A percentile compares a stretch with the other conserved stretches of the same genome.
phyloP scores from a whole-genome alignment of 2,888 invertebrate genomes.

The Dolichopus griseipennis region DNA sequence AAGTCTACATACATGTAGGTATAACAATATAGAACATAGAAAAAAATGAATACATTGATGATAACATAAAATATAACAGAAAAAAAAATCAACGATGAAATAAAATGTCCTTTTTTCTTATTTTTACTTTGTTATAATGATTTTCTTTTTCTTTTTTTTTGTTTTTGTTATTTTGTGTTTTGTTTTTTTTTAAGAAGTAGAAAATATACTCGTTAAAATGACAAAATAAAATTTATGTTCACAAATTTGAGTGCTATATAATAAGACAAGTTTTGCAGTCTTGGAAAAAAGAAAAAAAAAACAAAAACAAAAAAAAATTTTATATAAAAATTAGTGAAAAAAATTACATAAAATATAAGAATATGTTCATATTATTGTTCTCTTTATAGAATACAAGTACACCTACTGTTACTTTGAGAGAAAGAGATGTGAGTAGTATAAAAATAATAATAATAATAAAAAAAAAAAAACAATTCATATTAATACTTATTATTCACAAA shows the following conservation, averaged over 20 bases:
- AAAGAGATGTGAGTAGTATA: no score
- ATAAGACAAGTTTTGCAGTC: not conserved
- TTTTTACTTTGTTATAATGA: no score
- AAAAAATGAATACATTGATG: not conserved
- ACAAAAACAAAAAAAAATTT: not conserved
- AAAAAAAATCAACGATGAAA: not conserved
- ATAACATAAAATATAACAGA: not conserved
- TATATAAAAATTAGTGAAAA: not conserved
- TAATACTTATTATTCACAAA: no score
- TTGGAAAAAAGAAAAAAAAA: not conserved
- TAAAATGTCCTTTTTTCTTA: not conserved
- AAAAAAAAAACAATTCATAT: no score
- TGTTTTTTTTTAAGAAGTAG: no score
- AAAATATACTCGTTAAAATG: not conserved
- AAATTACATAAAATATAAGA: not conserved
- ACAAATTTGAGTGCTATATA: constrained; percentile 6
- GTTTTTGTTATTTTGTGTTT: no score
- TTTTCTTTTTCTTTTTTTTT: no score
- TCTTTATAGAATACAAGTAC: no score
- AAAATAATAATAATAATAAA: no score
- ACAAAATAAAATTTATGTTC: constrained; percentile 6
- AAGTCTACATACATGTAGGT: no score
- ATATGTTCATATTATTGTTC: no score
- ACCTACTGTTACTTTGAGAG: no score
- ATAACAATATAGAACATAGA: not conserved